phyloP scores from a whole-genome alignment of 2,888 invertebrate genomes.

The Nemapogon koenigi region DNA sequence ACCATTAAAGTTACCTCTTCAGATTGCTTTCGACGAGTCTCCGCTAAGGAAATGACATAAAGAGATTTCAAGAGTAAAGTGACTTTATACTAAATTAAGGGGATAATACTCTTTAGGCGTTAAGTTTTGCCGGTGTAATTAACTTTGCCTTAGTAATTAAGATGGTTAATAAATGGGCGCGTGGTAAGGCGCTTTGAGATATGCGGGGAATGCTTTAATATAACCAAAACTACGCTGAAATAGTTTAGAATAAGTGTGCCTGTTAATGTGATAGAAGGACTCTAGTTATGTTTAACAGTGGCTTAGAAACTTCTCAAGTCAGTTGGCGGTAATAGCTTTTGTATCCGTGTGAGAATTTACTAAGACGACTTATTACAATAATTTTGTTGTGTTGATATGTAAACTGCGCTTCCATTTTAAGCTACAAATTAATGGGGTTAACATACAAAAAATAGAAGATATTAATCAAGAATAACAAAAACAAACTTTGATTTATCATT shows the following conservation, averaged over 20 bases:
- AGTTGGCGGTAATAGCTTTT: slow-evolving; percentile 26
- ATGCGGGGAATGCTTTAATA: slow-evolving; percentile 58
- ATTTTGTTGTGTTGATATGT: no score
- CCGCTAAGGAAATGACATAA: slow-evolving; percentile 38
- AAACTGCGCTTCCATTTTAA: no score
- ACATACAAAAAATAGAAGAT: no score
- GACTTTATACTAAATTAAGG: slow-evolving; percentile 46
- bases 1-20: slow-evolving; percentile 21
- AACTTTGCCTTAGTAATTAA: slow-evolving; percentile 60
- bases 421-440: no score
- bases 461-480: no score
- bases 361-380: slow-evolving; percentile 7
- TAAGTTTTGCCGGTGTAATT: slow-evolving; percentile 56
- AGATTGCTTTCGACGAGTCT: slow-evolving; percentile 35
- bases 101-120: slow-evolving; percentile 51
- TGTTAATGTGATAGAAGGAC: slow-evolving; percentile 39
- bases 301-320: slow-evolving; percentile 23
- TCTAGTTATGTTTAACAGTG: slow-evolving; percentile 31
- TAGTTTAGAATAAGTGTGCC: slow-evolving; percentile 34
- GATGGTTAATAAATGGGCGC: slow-evolving; percentile 60
- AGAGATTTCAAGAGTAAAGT: slow-evolving; percentile 38
- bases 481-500: no score
- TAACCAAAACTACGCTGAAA: slow-evolving; percentile 47
- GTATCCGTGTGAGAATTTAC: slow-evolving; percentile 9
- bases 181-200: slow-evolving; percentile 56